Evolutionary conservation across 37 sponge, comb jelly and placozoan genomes (phyloP), one percentile per base, ranked within the genome.

Genomic region (Haliclona indistincta): DNA sequence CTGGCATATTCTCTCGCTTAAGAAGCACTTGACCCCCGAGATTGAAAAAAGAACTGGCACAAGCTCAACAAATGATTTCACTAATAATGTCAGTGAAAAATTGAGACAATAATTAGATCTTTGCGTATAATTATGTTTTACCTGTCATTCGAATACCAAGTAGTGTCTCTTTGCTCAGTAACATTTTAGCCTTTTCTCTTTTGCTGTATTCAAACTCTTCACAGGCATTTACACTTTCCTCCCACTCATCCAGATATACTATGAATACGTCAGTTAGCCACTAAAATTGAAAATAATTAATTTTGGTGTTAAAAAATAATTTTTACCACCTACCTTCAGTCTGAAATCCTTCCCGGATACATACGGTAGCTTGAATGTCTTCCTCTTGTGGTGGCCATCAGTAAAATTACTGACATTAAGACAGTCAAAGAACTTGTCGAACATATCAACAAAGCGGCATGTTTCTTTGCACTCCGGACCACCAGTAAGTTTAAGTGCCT

Each of bases 231-330:
- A 47, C 49, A 64, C 36, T 34, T 28, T 64, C 4, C 65, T 64
- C 35, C 65, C 65, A 64, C 36, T 64, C 65, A 64, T 64, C 65
- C 2, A 64, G 36, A 64, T 64, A 64, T 64, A 33, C 32, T 33
- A 64, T 3, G 35, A 64, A 64, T 11, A 34, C 65, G 5, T 64
- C 36, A 28, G 56, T 56, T 5, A 56, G 6, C 6, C 56, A 56
- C 56, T n/a, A n/a, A n/a, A n/a, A n/a, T n/a, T n/a, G 13, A 47
- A 47, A 47, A 47, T 17, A 47, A 47, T 47, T 47, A 47, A 8
- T 17, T 13, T 47, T 47, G 49, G 8, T 47, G 8, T 47, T 47
- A 47, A 47, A 8, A 47, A 13, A 47, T 47, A 13, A 17, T 17
- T 13, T 17, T 47, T 8, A 17, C 8, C 13, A 13, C 49, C 8